A percentile compares a stretch with the other conserved stretches of the same genome.
Evolutionary conservation across 2,797 vertebrate species (phyloP).

Genomic region (Macrochelys suwanniensis): DNA sequence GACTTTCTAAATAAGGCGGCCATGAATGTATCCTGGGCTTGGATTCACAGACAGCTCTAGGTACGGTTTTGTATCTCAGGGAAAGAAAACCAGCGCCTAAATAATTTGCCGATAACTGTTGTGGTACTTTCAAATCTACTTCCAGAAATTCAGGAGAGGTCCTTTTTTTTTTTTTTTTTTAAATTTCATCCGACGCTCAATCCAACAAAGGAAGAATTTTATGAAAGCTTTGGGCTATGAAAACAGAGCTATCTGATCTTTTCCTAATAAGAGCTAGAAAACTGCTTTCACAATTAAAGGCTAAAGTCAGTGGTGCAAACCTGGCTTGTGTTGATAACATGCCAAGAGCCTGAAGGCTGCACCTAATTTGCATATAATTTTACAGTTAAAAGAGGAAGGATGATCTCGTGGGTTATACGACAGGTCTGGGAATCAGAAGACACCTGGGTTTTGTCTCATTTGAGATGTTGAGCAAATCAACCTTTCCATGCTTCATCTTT

Average conservation of each 20-base stretch:
- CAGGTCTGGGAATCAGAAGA: not conserved
- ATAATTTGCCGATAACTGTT: not conserved
- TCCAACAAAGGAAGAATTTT: conserved; percentile 35
- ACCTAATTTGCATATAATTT: not conserved
- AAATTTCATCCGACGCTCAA: conserved; percentile 29
- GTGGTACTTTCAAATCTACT: conserved; percentile 61
- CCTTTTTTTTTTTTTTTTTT: not conserved
- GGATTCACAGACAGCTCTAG: not conserved
- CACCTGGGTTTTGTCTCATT: not conserved
- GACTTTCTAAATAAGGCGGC: not conserved
- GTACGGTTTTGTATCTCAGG: conserved; percentile 39
- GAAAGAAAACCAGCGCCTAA: not conserved
- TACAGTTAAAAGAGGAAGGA: not conserved
- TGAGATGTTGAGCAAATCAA: not conserved
- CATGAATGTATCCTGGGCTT: not conserved
- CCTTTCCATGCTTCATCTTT: not conserved
- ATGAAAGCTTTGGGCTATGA: conserved; percentile 26
- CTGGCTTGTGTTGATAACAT: not conserved
- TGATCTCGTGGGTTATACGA: not conserved
- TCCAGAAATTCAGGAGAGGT: conserved; percentile 58
- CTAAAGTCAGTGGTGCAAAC: not conserved
- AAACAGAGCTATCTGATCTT: conserved; percentile 47
- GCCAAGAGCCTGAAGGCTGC: not conserved
- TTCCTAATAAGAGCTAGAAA: conserved; percentile 61
- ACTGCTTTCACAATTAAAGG: conserved; percentile 56